A percentile compares a stretch with the other conserved stretches of the same genome.
Conservation (phyloP, 1,140 invertebrate genomes). For the Rhagoletis zephyria region DNA sequence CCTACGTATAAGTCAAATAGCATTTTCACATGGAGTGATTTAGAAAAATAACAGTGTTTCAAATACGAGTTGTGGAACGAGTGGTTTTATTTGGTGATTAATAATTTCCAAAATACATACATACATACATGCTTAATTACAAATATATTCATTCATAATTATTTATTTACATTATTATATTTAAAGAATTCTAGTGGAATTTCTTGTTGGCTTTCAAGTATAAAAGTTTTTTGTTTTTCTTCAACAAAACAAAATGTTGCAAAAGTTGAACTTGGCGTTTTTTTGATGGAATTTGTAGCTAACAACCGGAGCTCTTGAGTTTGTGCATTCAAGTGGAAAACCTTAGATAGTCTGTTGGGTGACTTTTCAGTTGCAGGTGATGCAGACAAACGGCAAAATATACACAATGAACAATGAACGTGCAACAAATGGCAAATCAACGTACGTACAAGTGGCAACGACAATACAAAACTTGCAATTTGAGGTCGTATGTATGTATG, state of each 20-base stretch:
- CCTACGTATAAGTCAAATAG: no score
- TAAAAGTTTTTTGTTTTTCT: background rate
- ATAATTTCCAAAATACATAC: no score
- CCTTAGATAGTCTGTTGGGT: conserved; percentile 30
- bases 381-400: conserved; percentile 24
- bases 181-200: background rate
- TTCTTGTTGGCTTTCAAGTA: background rate
- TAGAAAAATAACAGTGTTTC: no score
- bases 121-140: no score
- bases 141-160: no score
- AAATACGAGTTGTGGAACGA: no score
- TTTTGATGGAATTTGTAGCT: background rate
- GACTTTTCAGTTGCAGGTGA: conserved; percentile 47
- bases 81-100: no score
- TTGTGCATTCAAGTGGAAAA: conserved; percentile 37
- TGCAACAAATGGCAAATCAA: conserved; percentile 42
- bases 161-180: no score
- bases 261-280: background rate
- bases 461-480: conserved; percentile 26
- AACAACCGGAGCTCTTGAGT: background rate
- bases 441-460: conserved; percentile 29
- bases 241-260: background rate
- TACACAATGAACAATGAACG: conserved; percentile 23
- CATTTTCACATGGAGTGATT: no score
- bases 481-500: no score